Evolutionary conservation across 2,113 vertebrate species (phyloP), one percentile per base, ranked within the genome.

Genomic region (Platycercus adscitus): DNA sequence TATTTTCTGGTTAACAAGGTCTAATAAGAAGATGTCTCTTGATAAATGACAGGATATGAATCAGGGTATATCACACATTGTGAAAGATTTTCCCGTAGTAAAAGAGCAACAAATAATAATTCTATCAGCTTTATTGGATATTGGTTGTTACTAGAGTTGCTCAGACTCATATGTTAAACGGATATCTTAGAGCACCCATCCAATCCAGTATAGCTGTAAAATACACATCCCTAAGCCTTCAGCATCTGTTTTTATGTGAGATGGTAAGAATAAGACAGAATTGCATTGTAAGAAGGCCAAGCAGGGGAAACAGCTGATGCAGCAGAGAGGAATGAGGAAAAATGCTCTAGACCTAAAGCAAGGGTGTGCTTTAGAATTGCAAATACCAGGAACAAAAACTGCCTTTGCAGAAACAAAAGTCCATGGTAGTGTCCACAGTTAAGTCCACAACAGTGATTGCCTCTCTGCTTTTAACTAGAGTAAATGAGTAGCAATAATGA

Each of bases 11-110:
- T 96, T 96, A 97, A 80, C 72, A 95, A 95, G 78, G 47, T 86
- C 88, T 92, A 72, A 78, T 78, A 97, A 75, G 68, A 96, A 90
- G 83, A 88, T 66, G 39, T 91, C 75, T 96, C 73, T 96, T 97
- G 92, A 97, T 96, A 97, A 97, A 97, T 93, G 91, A 18, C 86
- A 91, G 69, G 90, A 52, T 95, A 97, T 94, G 90, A 97, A 97
- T 97, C 93, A 97, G 82, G 17, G 13, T 96, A 94, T 96, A 97
- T 76, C 10, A 2, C 44, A 83, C 66, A 94, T 71, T 93, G 50
- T 87, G 81, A 96, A 95, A 82, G 60, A 73, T 66, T 97, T 97
- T 96, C 56, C 81, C 6, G 0, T 87, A 95, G 93, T 96, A 98
- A 96, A 97, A 96, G 69, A 91, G 55, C 33, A 83, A 91, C 89